Base-by-base conservation (phyloP, 2,888 invertebrate species). In the Merodon equestris region DNA sequence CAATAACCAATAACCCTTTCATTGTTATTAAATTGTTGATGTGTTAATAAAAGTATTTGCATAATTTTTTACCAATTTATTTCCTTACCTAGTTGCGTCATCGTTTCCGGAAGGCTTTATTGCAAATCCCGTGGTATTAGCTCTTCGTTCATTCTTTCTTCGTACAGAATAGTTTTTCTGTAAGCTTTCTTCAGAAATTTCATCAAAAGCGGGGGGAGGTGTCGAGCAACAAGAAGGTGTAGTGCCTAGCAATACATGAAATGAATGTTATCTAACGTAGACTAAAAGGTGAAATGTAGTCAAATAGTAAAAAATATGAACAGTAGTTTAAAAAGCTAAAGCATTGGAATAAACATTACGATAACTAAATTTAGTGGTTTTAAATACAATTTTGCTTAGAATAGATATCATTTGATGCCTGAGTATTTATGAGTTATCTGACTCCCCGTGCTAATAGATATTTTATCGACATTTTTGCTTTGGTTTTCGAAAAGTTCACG, bases 121-220 rank as follows among this genome's bases (percentile, higher is more conserved):
- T 68, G 87, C 85, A 54, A 88, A 87, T 54, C 87, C 88, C 63
- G 87, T 84, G 48, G 60, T 60, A 81, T 87, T 87, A 85, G 86
- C 85, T 83, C 87, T 88, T 17, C 87, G 84, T 45, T 88, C 88
- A 67, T 82, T 84, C 60, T 66, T 60, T 83, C 86, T 84, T 75
- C 87, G 87, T 53, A 84, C 86, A 84, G 86, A 86, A 83, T 87
- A 87, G 81, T 87, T 85, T 84, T 86, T 88, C 81, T 88, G 87
- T 81, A 86, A 87, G 83, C 88, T 89, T 83, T 87, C 88, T 85
- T 88, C 89, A 84, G 89, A 89, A 82, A 94, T 95, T 89, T 97
- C 96, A 88, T 96, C 95, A 89, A 96, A 96, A 84, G 96, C 94
- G 84, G 96, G 96, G 85, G 96, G 96, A 84, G 97, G 96, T 83